Base-by-base conservation (phyloP, 2,888 invertebrate genomes). In the Teinopalpus imperialis region DNA sequence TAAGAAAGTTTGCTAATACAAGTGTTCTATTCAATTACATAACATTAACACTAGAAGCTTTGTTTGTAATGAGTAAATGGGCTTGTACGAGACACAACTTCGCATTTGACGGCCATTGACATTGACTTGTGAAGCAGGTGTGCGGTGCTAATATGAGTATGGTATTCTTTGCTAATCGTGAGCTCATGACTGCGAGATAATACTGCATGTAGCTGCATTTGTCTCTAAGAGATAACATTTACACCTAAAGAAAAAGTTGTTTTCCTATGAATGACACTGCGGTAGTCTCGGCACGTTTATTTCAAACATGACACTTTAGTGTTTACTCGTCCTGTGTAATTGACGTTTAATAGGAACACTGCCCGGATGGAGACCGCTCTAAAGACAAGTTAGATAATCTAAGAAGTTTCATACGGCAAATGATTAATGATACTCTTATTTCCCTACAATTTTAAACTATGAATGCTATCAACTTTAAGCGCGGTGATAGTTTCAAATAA, bases 51-150 rank as follows among this genome's bases (percentile, higher is more conserved):
- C 56, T 49, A 29, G 46, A 43, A 49, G 54, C 53, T 53, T 57
- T 62, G 61, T 62, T 59, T 56, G 57, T 55, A 49, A 52, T 52
- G 49, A 54, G 54, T 53, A 53, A 62, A 56, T 54, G 49, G 47
- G 50, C 43, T 51, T 51, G 54, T n/a, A n/a, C n/a, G n/a, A n/a
- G n/a, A n/a, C n/a, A n/a, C n/a, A n/a, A n/a, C 56, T 51, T 62
- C 62, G 67, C 74, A 74, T 76, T 81, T 81, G 82, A 86, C 83
- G 86, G 86, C 63, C 86, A 78, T 83, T 87, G 86, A 86, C 86
- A 79, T 79, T 75, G 54, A 60, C 60, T 54, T 55, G 63, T 66
- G 61, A 59, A 69, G 74, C 82, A 83, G 83, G 81, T 82, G 83
- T 62, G 68, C 64, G 61, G 62, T 57, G 48, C 53, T 54, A 53